Evolutionary conservation across 2,113 vertebrate genomes (phyloP), one percentile per base, ranked within the genome.

Genomic region (Passer montanus): DNA sequence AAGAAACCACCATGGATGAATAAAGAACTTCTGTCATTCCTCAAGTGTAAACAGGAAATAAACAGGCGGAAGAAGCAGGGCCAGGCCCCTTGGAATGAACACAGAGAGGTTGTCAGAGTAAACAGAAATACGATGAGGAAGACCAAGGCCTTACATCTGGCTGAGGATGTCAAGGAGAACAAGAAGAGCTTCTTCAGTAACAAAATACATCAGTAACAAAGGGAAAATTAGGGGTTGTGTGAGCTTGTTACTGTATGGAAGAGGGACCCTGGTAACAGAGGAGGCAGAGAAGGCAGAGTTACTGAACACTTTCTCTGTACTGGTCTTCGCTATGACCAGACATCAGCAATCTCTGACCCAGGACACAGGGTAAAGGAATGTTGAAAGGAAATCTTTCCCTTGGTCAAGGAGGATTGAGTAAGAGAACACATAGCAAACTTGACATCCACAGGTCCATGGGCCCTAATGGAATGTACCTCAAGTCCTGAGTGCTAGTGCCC

Each of bases 11-110:
- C 0, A 0, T 18, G 26, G 26, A 43, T 58, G 10, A 31, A 43
- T 43, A 56, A 80, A 64, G 21, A 64, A 18, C 7, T 49, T 2
- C 9, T 49, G 41, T 27, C 19, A 26, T 80, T 72, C 33, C 17
- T 56, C 58, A 72, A 12, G 9, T 13, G 14, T 80, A 56, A 56
- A 21, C 31, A 43, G 58, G 43, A 64, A 56, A 49, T 41, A 55
- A 19, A 41, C 13, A 35, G 26, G 35, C 0, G 0, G 49, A 6
- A 43, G 14, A 27, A 43, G 7, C 17, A 35, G 58, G 13, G 17
- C 64, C 58, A 43, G 7, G 11, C 9, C 30, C 8, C 31, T 56
- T 49, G 30, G 35, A 49, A 72, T 22, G 35, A 49, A 15, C 21
- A 55, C 37, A 72, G 35, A 72, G 35, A 64, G 26, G 14, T 3